Evolutionary conservation across 1,140 invertebrate genomes (phyloP).

Genomic region (Microplitis mediator): DNA sequence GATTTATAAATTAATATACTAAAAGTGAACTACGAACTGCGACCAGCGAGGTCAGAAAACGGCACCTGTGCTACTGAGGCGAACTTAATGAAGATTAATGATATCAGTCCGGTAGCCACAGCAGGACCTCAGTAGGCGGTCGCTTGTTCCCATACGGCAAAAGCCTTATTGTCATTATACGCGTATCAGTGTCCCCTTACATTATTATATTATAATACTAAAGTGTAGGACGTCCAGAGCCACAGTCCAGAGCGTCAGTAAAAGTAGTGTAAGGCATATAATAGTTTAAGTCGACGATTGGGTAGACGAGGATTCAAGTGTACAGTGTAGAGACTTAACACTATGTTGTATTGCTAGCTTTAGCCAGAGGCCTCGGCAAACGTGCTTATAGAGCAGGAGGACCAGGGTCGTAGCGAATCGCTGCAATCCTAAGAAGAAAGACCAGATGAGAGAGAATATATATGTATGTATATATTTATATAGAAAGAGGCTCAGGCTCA

Average conservation of each 20-base stretch:
- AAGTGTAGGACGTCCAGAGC: neutral
- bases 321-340: too few relatives aligned
- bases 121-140: neutral
- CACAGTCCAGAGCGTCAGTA: too few relatives aligned
- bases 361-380: neutral
- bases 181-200: slow-evolving; percentile 15
- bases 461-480: neutral
- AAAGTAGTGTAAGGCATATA: too few relatives aligned
- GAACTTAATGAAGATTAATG: slow-evolving; percentile 23
- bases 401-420: neutral
- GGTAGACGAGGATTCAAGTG: too few relatives aligned
- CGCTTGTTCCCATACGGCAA: neutral
- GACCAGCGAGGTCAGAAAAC: neutral
- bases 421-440: neutral
- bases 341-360: too few relatives aligned
- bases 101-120: neutral
- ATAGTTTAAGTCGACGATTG: too few relatives aligned
- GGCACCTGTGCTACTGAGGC: neutral
- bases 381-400: neutral
- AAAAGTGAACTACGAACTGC: neutral
- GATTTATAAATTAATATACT: neutral
- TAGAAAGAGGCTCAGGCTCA: neutral
- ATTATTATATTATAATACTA: neutral
- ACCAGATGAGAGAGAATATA: neutral
- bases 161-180: slow-evolving; percentile 17